These are phyloP conservation scores for Notocelia uddmanniana DNA, from an alignment of 2,888 invertebrate species.

Conservation along the genomic window DNA sequence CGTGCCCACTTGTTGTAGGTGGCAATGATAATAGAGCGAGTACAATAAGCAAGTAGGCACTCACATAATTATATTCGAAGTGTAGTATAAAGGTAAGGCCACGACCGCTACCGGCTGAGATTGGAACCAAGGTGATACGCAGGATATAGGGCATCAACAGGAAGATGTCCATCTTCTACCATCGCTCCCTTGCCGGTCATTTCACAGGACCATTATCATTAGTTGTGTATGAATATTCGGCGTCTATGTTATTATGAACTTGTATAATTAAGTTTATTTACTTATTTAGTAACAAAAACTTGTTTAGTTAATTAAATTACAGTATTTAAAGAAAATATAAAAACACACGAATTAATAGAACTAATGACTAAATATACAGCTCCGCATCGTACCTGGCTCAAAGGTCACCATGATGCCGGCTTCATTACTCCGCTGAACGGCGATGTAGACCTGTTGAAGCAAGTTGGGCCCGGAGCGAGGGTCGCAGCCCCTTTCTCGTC, in stretches of 20 bases:
- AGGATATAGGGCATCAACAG: slow-evolving; percentile 53
- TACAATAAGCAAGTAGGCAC: not conserved
- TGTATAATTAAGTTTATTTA: no score
- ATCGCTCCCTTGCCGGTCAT: slow-evolving; percentile 7
- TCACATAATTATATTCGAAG: not conserved
- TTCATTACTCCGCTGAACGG: no score
- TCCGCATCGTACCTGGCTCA: no score
- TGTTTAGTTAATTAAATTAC: no score
- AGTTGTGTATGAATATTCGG: not conserved
- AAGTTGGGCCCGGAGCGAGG: no score
- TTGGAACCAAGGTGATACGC: slow-evolving; percentile 51
- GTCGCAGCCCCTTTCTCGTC: no score
- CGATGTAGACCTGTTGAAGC: no score
- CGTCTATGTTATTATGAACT: not conserved
- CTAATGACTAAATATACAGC: no score
- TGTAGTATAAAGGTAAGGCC: not conserved
- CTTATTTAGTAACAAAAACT: no score
- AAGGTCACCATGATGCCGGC: no score
- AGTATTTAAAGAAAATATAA: no score
- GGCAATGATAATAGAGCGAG: not conserved
- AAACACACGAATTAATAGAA: no score
- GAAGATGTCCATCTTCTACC: slow-evolving; percentile 51
- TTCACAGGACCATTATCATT: slow-evolving; percentile 1
- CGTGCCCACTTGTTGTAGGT: not conserved
- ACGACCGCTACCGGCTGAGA: slow-evolving; percentile 30